Conservation (phyloP, 2,888 invertebrate species). For the Hyposoter dolosus region DNA sequence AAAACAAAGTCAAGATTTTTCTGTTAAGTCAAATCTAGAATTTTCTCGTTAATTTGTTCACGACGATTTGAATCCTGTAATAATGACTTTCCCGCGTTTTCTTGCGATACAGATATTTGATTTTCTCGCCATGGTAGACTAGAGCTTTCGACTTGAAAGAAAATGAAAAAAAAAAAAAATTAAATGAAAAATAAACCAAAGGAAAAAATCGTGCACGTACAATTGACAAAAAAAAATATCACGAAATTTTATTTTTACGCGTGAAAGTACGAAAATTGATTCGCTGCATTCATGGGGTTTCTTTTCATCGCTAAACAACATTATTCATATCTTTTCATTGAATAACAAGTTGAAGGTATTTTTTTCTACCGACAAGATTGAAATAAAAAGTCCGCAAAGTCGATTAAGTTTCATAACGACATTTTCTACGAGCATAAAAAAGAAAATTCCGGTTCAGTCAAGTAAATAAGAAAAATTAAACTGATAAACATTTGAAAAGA, state of each 20-base stretch:
- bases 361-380: constrained; percentile 62
- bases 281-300: constrained; percentile 18
- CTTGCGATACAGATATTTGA: constrained; percentile 1
- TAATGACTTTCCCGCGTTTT: neutral
- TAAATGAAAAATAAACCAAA: neutral
- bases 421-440: neutral
- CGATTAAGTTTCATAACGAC: neutral
- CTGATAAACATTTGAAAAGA: no score
- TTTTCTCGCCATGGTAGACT: neutral
- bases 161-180: neutral
- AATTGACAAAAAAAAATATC: neutral
- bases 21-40: no score
- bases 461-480: neutral
- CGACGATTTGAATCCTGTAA: neutral
- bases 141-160: constrained; percentile 4
- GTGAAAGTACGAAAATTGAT: neutral
- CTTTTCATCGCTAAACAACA: neutral
- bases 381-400: constrained; percentile 69
- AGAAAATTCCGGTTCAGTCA: neutral
- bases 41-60: neutral
- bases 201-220: neutral
- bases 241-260: neutral
- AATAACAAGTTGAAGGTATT: constrained; percentile 41
- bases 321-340: neutral
- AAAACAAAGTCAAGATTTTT: neutral